These are phyloP conservation scores for Caenorhabditis macrosperma DNA, from an alignment of 2,888 invertebrate species.

Conservation along the genomic window DNA sequence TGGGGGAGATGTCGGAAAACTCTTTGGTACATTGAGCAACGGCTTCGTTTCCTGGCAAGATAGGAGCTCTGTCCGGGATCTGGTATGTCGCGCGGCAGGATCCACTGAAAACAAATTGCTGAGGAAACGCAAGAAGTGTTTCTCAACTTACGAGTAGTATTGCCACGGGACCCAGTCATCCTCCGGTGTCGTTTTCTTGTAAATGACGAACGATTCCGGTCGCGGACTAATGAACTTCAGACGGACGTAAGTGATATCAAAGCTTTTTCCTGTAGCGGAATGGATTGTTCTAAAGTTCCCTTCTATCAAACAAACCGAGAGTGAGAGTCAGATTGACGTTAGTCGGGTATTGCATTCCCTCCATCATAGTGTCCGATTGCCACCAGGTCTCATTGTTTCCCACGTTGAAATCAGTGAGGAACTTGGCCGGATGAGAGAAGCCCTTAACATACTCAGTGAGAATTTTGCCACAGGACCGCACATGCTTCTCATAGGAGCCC, in stretches of 20 bases:
- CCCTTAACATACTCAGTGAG: conserved; percentile 42
- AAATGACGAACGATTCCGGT: conserved; percentile 97
- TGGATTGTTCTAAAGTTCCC: conserved; percentile 26
- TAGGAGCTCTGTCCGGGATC: conserved; percentile 87
- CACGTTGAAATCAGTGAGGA: conserved; percentile 93
- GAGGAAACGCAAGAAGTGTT: no score
- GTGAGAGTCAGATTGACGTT: conserved; percentile 93
- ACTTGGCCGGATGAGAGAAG: conserved; percentile 73
- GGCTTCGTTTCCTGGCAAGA: conserved; percentile 89
- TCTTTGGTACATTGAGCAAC: conserved; percentile 97
- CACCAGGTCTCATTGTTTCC: conserved; percentile 94
- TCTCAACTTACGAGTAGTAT: conserved; percentile 83
- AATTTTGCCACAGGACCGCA: no score
- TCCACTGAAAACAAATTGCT: conserved; percentile 82
- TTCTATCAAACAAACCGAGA: conserved; percentile 85
- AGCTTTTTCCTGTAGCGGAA: conserved; percentile 90
- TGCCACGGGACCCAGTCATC: conserved; percentile 84
- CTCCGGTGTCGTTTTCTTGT: conserved; percentile 86
- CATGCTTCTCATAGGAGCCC: no score
- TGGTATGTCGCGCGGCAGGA: conserved; percentile 94
- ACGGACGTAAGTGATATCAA: conserved; percentile 96
- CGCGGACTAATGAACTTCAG: conserved; percentile 94
- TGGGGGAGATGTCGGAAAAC: conserved; percentile 96
- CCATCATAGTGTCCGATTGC: conserved; percentile 98
- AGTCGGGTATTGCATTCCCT: conserved; percentile 91